A percentile compares a stretch with the other conserved stretches of the same genome.
Conservation (phyloP, 2,888 invertebrate genomes). For the Tachina lurida region DNA sequence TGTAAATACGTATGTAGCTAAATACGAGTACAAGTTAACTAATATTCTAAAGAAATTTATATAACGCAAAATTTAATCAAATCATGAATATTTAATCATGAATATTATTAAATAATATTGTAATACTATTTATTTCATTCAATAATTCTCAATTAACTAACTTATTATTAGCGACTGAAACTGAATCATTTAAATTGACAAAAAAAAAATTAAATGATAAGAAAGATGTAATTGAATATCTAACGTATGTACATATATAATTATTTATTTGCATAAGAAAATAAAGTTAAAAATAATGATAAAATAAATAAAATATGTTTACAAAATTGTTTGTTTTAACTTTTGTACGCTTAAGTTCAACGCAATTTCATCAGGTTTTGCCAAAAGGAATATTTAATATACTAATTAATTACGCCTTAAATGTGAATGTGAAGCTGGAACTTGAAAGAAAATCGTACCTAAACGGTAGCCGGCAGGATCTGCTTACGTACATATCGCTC, state of each 20-base stretch:
- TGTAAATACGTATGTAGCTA: background rate
- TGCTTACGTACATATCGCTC: too few relatives aligned
- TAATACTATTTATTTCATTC: background rate
- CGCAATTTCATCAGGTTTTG: too few relatives aligned
- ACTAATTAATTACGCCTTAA: too few relatives aligned
- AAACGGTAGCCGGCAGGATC: too few relatives aligned
- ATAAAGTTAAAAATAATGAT: too few relatives aligned
- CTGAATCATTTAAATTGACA: background rate
- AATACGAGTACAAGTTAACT: constrained; percentile 9
- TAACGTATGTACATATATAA: background rate
- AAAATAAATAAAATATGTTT: background rate
- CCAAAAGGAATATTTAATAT: too few relatives aligned
- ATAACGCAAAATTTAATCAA: background rate
- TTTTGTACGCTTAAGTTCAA: too few relatives aligned
- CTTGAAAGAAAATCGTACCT: too few relatives aligned
- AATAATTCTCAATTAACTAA: constrained; percentile 3
- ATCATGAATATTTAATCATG: constrained; percentile 13
- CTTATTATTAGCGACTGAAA: constrained; percentile 1
- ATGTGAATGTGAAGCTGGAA: too few relatives aligned
- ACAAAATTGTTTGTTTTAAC: background rate
- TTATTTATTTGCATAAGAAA: background rate
- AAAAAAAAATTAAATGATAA: background rate
- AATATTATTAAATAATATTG: constrained; percentile 21
- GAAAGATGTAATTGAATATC: background rate
- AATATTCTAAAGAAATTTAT: background rate